These are phyloP conservation scores for Cetoscarus ocellatus DNA, from an alignment of 2,797 vertebrate species.

Conservation along the genomic window DNA sequence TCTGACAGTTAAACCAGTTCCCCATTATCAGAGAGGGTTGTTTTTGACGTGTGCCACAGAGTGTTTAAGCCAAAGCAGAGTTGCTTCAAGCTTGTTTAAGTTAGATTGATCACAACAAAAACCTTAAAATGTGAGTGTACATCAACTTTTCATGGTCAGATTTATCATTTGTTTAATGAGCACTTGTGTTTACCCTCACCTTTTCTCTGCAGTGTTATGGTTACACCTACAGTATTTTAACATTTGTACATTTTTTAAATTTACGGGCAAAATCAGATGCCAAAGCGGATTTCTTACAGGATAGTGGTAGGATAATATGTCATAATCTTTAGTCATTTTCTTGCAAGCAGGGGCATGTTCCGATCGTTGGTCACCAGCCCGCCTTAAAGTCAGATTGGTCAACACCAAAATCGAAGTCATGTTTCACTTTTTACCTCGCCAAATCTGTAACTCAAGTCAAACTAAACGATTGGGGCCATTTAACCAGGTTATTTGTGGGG, in stretches of 20 bases:
- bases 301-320: conserved; percentile 42
- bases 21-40: conserved; percentile 24
- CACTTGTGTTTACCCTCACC: conserved; percentile 61
- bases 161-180: conserved; percentile 64
- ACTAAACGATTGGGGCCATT: too few relatives aligned
- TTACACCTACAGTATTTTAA: conserved; percentile 47
- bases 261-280: conserved; percentile 63
- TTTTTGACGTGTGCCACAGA: conserved; percentile 46
- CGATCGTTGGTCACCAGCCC: too few relatives aligned
- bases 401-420: too few relatives aligned
- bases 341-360: not conserved
- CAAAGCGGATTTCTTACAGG: conserved; percentile 73
- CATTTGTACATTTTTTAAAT: conserved; percentile 66
- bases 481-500: too few relatives aligned
- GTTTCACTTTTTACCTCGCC: too few relatives aligned
- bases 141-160: conserved; percentile 64
- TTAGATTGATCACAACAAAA: conserved; percentile 77
- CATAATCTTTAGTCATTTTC: conserved; percentile 43
- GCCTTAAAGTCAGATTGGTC: too few relatives aligned
- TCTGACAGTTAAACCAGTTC: conserved; percentile 57
- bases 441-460: too few relatives aligned
- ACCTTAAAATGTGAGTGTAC: conserved; percentile 74
- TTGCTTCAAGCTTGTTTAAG: conserved; percentile 65
- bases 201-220: conserved; percentile 57
- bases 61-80: conserved; percentile 66